phyloP scores from a whole-genome alignment of 2,113 vertebrate genomes.

The Coturnix japonica region DNA sequence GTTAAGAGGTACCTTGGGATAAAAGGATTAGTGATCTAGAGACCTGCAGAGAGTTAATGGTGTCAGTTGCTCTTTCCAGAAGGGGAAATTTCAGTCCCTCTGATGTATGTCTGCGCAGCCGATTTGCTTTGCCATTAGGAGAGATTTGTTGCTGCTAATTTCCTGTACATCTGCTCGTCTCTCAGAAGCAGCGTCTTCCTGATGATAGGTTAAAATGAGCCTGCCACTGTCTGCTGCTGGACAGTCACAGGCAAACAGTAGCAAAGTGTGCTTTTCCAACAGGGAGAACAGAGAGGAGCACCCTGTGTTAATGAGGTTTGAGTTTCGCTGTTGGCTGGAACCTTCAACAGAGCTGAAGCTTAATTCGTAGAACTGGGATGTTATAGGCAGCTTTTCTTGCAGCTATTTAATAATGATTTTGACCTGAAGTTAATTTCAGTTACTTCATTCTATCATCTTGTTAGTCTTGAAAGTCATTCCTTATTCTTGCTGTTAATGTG shows the following conservation, averaged over 20 bases:
- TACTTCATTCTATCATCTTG: background rate
- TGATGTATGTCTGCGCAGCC: background rate
- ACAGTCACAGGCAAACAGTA: background rate
- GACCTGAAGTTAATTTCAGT: background rate
- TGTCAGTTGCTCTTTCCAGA: background rate
- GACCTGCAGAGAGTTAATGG: background rate
- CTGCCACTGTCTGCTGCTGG: background rate
- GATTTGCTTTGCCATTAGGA: conserved; percentile 29
- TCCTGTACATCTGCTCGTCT: conserved; percentile 30
- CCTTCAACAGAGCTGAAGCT: background rate
- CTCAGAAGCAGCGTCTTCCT: background rate
- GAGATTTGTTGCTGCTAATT: background rate
- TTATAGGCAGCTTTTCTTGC: background rate
- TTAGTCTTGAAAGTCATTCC: background rate
- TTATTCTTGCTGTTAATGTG: background rate
- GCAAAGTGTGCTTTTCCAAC: background rate
- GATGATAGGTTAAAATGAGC: background rate
- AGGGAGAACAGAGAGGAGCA: background rate
- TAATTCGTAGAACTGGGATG: background rate
- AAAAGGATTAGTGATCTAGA: background rate
- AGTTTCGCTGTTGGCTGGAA: background rate
- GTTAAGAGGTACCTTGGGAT: background rate
- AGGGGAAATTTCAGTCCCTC: background rate
- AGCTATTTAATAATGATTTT: background rate
- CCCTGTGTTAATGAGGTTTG: background rate